These are phyloP conservation scores for Timandra comae DNA, from an alignment of 2,888 invertebrate species.

Conservation along the genomic window DNA sequence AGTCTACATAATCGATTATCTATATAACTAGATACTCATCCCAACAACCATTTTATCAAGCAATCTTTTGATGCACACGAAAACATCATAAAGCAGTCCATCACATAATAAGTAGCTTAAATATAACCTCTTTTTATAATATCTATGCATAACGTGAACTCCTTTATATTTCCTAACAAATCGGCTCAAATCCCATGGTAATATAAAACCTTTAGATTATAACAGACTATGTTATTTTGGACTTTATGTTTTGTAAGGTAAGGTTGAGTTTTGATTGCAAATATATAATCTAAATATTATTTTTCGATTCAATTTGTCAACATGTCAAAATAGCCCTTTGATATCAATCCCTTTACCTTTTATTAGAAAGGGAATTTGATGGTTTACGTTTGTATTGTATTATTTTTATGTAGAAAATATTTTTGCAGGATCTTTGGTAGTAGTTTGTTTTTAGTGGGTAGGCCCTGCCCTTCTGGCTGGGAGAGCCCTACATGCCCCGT, in stretches of 20 bases:
- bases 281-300: conserved; percentile 37
- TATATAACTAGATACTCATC: too few relatives aligned
- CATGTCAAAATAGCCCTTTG: conserved; percentile 72
- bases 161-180: conserved; percentile 56
- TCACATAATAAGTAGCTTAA: conserved; percentile 38
- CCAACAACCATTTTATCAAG: too few relatives aligned
- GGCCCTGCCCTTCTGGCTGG: too few relatives aligned
- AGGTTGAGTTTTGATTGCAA: conserved; percentile 12
- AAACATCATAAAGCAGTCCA: conserved; percentile 23
- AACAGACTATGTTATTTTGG: conserved; percentile 3
- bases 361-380: conserved; percentile 23
- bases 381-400: conserved; percentile 12
- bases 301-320: conserved; percentile 65
- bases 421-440: conserved; percentile 20
- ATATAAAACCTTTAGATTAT: conserved; percentile 48
- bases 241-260: conserved; percentile 12
- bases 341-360: conserved; percentile 55
- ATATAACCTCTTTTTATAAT: conserved; percentile 27
- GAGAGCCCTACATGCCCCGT: too few relatives aligned
- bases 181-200: conserved; percentile 62
- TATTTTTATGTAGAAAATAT: conserved; percentile 7
- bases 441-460: not conserved
- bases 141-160: conserved; percentile 29
- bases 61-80: too few relatives aligned
- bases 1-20: too few relatives aligned